phyloP scores from a whole-genome alignment of 2,888 invertebrate genomes.

The Ophion obscuratus region DNA sequence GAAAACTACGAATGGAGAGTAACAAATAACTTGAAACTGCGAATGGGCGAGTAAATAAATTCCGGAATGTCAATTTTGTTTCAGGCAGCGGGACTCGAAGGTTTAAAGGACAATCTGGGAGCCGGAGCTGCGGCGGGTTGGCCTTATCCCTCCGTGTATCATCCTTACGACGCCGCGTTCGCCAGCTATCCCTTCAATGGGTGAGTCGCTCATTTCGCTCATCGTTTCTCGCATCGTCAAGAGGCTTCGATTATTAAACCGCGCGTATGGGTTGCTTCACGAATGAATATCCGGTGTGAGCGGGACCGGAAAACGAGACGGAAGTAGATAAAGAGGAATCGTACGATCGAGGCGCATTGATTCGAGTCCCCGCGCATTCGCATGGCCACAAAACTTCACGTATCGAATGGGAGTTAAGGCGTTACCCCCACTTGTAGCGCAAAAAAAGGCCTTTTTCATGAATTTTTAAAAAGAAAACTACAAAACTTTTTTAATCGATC shows the following conservation, averaged over 20 bases:
- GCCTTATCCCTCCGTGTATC: constrained; percentile 96
- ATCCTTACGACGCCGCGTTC: constrained; percentile 96
- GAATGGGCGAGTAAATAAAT: neutral
- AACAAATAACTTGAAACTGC: too few species aligned
- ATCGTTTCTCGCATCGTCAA: neutral
- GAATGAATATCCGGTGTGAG: constrained; percentile 54
- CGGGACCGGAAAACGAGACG: neutral
- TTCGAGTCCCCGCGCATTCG: neutral
- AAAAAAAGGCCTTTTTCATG: too few species aligned
- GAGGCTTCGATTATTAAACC: constrained; percentile 35
- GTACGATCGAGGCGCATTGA: constrained; percentile 33
- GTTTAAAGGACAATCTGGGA: constrained; percentile 93
- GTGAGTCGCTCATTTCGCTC: constrained; percentile 87
- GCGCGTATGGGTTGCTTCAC: constrained; percentile 44
- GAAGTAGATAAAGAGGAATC: neutral
- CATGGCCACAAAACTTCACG: too few species aligned
- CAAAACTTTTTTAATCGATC: too few species aligned
- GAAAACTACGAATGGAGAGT: too few species aligned
- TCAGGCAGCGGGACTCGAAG: constrained; percentile 93
- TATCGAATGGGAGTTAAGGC: neutral
- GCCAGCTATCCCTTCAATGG: constrained; percentile 97
- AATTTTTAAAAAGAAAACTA: too few species aligned
- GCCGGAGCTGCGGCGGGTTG: constrained; percentile 92
- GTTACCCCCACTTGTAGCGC: too few species aligned
- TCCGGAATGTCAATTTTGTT: constrained; percentile 74